These are phyloP conservation scores for Elaphurus davidianus DNA, from an alignment of 2,113 vertebrate species.

Conservation along the genomic window DNA sequence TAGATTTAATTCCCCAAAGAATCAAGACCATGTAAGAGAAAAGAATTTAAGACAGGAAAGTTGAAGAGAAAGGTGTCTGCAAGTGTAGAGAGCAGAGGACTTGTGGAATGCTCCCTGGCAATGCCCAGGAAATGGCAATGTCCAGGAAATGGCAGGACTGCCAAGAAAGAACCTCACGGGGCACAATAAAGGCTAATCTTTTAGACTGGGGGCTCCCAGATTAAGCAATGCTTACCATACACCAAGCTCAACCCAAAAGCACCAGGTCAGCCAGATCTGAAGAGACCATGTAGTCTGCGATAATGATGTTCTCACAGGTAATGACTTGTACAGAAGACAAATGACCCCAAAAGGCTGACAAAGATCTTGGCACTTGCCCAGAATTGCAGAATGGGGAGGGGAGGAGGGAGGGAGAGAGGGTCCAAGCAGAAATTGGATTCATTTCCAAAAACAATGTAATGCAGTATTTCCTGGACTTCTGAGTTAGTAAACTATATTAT, in stretches of 20 bases:
- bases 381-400: neutral
- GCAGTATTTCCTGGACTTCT: neutral
- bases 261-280: too few species aligned
- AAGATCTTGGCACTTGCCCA: neutral
- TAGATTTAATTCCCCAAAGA: neutral
- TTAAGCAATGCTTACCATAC: neutral
- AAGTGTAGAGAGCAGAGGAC: neutral
- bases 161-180: neutral
- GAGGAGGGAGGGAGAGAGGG: fast-evolving
- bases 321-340: neutral
- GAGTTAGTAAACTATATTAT: neutral
- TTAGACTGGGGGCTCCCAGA: neutral
- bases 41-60: neutral
- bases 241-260: neutral
- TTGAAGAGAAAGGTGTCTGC: neutral
- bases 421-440: neutral
- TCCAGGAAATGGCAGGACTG: neutral
- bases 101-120: neutral
- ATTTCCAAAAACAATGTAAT: neutral
- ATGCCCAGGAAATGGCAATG: neutral
- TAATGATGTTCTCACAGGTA: neutral
- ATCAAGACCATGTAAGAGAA: neutral
- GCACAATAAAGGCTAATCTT: neutral
- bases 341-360: neutral
- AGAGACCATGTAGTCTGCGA: neutral